phyloP scores from a whole-genome alignment of 2,888 invertebrate species.

The Andricus curvator region DNA sequence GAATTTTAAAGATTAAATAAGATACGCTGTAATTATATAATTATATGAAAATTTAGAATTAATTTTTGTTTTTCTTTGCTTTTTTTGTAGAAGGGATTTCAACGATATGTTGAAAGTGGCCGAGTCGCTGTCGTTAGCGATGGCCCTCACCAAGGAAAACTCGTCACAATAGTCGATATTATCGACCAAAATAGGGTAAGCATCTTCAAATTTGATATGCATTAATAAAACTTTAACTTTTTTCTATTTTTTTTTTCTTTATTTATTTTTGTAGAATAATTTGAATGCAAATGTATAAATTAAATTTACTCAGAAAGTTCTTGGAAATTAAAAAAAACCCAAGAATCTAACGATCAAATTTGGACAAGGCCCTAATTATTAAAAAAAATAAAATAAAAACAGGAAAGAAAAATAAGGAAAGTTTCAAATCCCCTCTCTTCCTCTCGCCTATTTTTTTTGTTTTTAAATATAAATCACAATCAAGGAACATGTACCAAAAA shows the following conservation, averaged over 20 bases:
- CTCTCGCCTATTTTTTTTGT: no score
- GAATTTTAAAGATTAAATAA: not conserved
- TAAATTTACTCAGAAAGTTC: no score
- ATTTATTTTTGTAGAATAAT: not conserved
- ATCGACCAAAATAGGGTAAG: constrained; percentile 96
- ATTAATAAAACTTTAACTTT: not conserved
- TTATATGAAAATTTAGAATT: not conserved
- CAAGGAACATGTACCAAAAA: no score
- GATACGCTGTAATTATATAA: not conserved
- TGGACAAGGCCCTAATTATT: no score
- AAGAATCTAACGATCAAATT: no score
- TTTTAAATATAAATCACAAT: no score
- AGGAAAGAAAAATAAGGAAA: no score
- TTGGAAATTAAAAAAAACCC: no score
- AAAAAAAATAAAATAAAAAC: no score
- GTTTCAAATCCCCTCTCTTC: no score
- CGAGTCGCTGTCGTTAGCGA: constrained; percentile 97
- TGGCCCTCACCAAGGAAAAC: constrained; percentile 94
- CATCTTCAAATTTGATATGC: constrained; percentile 46
- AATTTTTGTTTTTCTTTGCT: not conserved
- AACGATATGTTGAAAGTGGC: constrained; percentile 97
- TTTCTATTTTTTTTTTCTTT: not conserved
- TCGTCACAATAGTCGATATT: constrained; percentile 96
- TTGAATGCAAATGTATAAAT: not conserved
- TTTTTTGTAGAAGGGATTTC: constrained; percentile 79